These are phyloP conservation scores for Gryon sp. DNA, from an alignment of 1,140 invertebrate species.

Conservation along the genomic window DNA sequence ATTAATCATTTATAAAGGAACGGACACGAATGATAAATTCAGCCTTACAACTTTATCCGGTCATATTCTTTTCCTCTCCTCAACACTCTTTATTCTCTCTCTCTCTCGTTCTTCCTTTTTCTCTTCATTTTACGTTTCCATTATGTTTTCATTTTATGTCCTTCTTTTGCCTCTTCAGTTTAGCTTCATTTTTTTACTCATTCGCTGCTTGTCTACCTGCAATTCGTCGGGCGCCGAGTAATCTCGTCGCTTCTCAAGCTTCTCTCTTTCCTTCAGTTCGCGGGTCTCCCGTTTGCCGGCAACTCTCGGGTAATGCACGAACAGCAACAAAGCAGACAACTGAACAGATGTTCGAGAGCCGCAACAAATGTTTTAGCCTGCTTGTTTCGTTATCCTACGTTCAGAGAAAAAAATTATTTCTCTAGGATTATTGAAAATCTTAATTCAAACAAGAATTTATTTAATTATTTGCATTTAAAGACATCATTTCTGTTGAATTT, in stretches of 20 bases:
- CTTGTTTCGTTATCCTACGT: slow-evolving; percentile 30
- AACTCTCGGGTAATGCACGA: slow-evolving; percentile 12
- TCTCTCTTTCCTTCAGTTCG: slow-evolving; percentile 12
- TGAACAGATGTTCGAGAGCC: slow-evolving; percentile 50
- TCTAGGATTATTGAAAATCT: no score
- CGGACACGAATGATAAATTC: slow-evolving; percentile 47
- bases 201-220: slow-evolving; percentile 54
- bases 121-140: neutral
- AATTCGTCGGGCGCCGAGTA: slow-evolving; percentile 55
- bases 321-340: slow-evolving; percentile 35
- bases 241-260: slow-evolving; percentile 54
- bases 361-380: slow-evolving; percentile 21
- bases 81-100: neutral
- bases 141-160: neutral
- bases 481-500: no score
- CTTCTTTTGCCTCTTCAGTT: slow-evolving; percentile 2
- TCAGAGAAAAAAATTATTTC: no score
- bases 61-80: neutral
- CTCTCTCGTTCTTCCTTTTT: neutral
- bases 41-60: slow-evolving; percentile 52
- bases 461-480: no score
- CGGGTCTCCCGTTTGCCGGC: slow-evolving; percentile 12
- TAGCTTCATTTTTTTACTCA: slow-evolving; percentile 27
- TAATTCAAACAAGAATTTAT: no score
- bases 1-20: slow-evolving; percentile 50